Evolutionary conservation across 2,888 invertebrate species (phyloP).

Genomic region (Microdon myrmicae): DNA sequence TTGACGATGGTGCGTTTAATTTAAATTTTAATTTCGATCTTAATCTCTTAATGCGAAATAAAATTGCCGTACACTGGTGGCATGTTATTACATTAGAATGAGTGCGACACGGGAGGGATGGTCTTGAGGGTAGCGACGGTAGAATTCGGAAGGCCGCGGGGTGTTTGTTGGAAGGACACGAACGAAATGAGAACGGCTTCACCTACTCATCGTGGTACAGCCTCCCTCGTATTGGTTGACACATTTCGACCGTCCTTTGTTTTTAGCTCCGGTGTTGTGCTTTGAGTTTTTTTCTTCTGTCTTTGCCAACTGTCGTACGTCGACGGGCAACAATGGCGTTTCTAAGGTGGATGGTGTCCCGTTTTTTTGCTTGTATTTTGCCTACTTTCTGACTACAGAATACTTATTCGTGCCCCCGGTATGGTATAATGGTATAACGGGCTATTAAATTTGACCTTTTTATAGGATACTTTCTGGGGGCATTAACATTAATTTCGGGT

Average conservation of each 20-base stretch:
- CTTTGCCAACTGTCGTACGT: too few relatives aligned
- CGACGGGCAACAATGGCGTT: conserved; percentile 33
- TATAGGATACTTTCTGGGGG: conserved; percentile 54
- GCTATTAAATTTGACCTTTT: conserved; percentile 57
- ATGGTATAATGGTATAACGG: conserved; percentile 49
- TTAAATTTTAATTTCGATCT: conserved; percentile 67
- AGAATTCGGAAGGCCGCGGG: too few relatives aligned
- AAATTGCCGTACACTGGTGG: conserved; percentile 65
- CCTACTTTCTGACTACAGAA: conserved; percentile 12
- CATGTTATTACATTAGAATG: conserved; percentile 54
- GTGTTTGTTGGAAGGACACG: too few relatives aligned
- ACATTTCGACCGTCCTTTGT: conserved; percentile 44
- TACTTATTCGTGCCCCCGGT: conserved; percentile 43
- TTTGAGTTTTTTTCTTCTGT: conserved; percentile 11
- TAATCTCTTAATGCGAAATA: conserved; percentile 67
- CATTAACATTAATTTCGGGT: conserved; percentile 54
- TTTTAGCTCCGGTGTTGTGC: conserved; percentile 30
- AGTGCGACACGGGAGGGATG: neutral
- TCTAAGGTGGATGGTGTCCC: conserved; percentile 25
- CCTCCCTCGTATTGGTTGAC: conserved; percentile 42
- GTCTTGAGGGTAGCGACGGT: neutral
- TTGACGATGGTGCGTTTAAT: conserved; percentile 58
- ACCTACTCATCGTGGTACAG: conserved; percentile 14
- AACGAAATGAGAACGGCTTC: conserved; percentile 21
- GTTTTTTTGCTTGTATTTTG: conserved; percentile 5